Percentiles rank a stretch among this genome's conserved stretches.
phyloP scores from a whole-genome alignment of 2,113 vertebrate genomes.

The Tychaedon coryphoeus region DNA sequence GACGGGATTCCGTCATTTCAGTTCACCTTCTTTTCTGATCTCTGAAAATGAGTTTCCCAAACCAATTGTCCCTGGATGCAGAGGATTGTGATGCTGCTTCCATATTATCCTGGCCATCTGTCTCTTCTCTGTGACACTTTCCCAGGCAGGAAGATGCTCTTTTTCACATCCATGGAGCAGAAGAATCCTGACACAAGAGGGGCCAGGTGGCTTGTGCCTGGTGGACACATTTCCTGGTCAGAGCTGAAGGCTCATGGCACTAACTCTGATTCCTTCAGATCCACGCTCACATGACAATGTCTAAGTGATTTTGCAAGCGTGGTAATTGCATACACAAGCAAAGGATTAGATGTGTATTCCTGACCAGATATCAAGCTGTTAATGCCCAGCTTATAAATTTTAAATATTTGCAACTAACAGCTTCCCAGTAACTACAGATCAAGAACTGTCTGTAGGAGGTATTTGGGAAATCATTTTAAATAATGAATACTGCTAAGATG shows the following conservation, averaged over 20 bases:
- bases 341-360: background rate
- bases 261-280: background rate
- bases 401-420: background rate
- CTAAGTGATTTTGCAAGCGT: background rate
- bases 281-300: background rate
- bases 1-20: background rate
- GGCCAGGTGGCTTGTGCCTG: background rate
- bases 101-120: background rate
- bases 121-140: background rate
- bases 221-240: background rate
- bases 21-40: background rate
- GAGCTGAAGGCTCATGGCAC: background rate
- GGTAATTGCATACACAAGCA: background rate
- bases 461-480: conserved; percentile 11
- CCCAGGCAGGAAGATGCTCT: background rate
- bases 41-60: background rate
- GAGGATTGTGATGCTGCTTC: background rate
- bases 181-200: background rate
- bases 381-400: background rate
- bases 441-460: background rate
- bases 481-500: background rate
- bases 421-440: background rate
- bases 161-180: background rate
- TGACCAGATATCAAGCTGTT: background rate
- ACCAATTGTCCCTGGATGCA: background rate